Evolutionary conservation across 1,140 invertebrate species (phyloP), one percentile per base, ranked within the genome.

Genomic region (Glomeris maerens): DNA sequence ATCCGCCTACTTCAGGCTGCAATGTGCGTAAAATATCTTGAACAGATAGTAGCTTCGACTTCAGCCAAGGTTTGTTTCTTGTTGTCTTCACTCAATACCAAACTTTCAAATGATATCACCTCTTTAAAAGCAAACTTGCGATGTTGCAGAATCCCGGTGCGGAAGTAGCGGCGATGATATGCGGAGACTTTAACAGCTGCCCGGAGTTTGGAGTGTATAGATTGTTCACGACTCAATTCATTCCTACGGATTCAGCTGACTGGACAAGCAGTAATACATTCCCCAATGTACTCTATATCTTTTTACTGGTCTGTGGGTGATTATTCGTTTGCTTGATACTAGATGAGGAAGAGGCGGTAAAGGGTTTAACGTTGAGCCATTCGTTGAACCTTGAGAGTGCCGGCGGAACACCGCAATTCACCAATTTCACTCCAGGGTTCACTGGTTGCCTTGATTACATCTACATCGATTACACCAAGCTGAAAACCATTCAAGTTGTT

Each of bases 391-490:
- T 74, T 23, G 53, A 25, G 3, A 71, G 63, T 59, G 70, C 67
- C 13, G 71, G 68, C 63, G 72, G 70, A 1, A 60, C 56, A 38
- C 65, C 65, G 7, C 63, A 74, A 41, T 93, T 78, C 60, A 95
- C 92, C 3, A 94, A 94, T 65, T 94, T 78, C 57, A 89, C 86
- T 0, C 69, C 66, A 1, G 75, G 75, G 1, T 95, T 94, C 70
- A 74, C 78, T 39, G 89, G 79, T 41, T 92, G 87, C 63, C 68
- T 97, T 14, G 92, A 97, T 69, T 95, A 94, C 59, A 93, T 96
- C 61, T 92, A 81, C 68, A 86, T 84, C 63, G 77, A 86, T 58
- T 74, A 66, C 26, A 67, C 78, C 48, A 63, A 71, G 41, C 65
- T 91, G 1, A 59, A 72, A 50, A 75, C 90, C 0, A 64, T 67